Evolutionary conservation across 2,888 invertebrate genomes (phyloP).

Genomic region (Heteropelma amictum): DNA sequence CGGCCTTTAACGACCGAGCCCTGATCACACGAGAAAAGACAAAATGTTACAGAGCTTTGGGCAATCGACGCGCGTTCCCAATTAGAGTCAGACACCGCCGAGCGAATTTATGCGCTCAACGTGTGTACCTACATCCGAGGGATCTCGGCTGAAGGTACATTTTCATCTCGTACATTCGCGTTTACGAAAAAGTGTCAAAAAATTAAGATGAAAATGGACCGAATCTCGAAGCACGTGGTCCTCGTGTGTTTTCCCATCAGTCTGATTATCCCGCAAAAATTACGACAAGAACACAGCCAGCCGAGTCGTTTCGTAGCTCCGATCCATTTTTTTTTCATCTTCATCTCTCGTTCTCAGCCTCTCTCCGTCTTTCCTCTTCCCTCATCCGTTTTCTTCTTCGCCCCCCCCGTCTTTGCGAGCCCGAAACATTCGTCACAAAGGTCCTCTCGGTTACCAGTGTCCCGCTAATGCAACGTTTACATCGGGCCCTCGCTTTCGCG

Average conservation of each 20-base stretch:
- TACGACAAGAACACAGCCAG: no score
- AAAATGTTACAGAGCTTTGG: slow-evolving; percentile 14
- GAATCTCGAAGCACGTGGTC: neutral
- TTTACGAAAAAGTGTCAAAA: no score
- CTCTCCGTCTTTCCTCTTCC: neutral
- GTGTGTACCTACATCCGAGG: neutral
- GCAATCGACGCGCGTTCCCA: slow-evolving; percentile 23
- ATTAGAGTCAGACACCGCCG: slow-evolving; percentile 1
- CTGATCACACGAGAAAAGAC: no score
- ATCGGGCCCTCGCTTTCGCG: neutral
- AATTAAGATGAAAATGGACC: no score
- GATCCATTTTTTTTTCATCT: neutral
- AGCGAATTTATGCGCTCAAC: neutral
- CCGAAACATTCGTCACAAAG: slow-evolving; percentile 1
- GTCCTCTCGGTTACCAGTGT: neutral
- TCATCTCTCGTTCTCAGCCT: neutral
- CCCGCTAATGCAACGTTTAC: neutral
- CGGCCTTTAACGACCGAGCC: neutral
- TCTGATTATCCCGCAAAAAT: no score
- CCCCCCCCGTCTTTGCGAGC: neutral
- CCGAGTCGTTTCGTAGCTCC: no score
- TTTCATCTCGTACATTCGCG: no score
- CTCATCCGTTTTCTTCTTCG: neutral
- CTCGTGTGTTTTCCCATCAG: neutral
- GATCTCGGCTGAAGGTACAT: no score